Conservation (phyloP, 1,140 invertebrate species). For the Pseudomyrmex pallidus region DNA sequence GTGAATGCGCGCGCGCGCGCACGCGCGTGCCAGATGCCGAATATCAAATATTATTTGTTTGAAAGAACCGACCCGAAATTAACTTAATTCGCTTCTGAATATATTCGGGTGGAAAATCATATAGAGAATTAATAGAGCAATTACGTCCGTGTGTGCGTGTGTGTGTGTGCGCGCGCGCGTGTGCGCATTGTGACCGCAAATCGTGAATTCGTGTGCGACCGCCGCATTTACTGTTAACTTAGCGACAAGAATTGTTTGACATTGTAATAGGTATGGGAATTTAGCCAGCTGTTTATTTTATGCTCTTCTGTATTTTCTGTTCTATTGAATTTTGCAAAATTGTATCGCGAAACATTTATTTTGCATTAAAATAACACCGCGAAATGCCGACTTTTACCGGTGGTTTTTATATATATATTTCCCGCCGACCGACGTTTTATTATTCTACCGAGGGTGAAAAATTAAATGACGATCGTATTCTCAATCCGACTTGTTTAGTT, state of each 20-base stretch:
- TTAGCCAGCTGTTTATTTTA: conserved; percentile 50
- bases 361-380: conserved; percentile 38
- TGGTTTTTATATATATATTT: conserved; percentile 10
- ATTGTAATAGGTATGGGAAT: conserved; percentile 46
- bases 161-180: no score
- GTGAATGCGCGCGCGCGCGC: background rate
- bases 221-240: conserved; percentile 50
- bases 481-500: background rate
- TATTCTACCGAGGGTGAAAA: conserved; percentile 11
- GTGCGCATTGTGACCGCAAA: background rate
- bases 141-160: no score
- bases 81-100: conserved; percentile 52
- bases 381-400: conserved; percentile 1
- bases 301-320: conserved; percentile 53
- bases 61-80: conserved; percentile 46
- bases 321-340: conserved; percentile 52
- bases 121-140: conserved; percentile 52
- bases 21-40: background rate
- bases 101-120: conserved; percentile 45
- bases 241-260: conserved; percentile 52
- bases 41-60: conserved; percentile 53
- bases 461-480: conserved; percentile 37
- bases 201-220: conserved; percentile 9
- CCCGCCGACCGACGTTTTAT: conserved; percentile 30
- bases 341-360: conserved; percentile 47